phyloP scores from a whole-genome alignment of 30 jellyfish, hydroid and myxozoan species.

The Aurelia aurita complex sp. Pacific region DNA sequence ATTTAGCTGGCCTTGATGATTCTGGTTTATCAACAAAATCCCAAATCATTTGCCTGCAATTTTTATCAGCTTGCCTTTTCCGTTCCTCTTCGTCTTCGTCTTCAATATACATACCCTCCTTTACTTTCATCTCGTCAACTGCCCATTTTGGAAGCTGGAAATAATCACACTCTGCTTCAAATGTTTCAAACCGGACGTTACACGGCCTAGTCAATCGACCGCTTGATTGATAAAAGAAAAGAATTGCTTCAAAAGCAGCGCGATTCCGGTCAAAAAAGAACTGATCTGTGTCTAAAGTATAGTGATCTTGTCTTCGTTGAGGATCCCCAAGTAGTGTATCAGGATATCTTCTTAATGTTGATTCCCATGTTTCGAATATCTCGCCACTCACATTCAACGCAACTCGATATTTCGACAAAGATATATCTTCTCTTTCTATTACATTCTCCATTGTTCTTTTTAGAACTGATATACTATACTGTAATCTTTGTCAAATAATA shows the following conservation, averaged over 20 bases:
- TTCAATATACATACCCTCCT: conserved; percentile 61
- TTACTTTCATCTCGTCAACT: conserved; percentile 65
- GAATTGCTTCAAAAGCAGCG: conserved; percentile 86
- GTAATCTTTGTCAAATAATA: background rate
- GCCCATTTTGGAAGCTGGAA: conserved; percentile 74
- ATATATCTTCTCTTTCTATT: background rate
- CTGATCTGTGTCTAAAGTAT: conserved; percentile 35
- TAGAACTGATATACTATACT: background rate
- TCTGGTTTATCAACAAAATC: conserved; percentile 81
- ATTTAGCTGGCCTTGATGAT: conserved; percentile 73
- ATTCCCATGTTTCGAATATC: conserved; percentile 84
- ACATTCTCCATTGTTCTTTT: background rate
- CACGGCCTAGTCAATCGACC: conserved; percentile 89
- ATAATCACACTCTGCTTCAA: conserved; percentile 83
- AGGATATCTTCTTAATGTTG: conserved; percentile 87
- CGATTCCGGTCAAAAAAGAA: conserved; percentile 85
- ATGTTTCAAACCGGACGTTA: conserved; percentile 72
- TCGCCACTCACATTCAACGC: conserved; percentile 86
- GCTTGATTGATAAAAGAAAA: conserved; percentile 87
- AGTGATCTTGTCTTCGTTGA: conserved; percentile 32
- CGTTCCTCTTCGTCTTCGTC: conserved; percentile 6
- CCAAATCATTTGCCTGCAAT: conserved; percentile 54
- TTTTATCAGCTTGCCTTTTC: background rate
- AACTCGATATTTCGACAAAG: conserved; percentile 17
- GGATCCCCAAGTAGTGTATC: conserved; percentile 87